Percentiles rank a stretch among this genome's conserved stretches.
phyloP scores from a whole-genome alignment of 2,888 invertebrate species.

The Lamellibrachia satsuma region DNA sequence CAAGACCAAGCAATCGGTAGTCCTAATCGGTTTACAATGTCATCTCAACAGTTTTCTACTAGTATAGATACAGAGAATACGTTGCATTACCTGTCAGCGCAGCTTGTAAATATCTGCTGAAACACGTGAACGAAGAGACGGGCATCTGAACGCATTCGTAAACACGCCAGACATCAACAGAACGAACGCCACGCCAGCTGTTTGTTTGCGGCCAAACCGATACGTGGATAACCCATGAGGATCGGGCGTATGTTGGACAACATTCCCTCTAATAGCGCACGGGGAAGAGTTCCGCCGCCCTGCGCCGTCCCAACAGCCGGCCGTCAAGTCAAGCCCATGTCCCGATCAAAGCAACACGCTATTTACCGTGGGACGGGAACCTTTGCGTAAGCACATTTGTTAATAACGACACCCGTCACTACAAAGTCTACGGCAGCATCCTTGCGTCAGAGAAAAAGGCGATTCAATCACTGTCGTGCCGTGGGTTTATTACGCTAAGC shows the following conservation, averaged over 20 bases:
- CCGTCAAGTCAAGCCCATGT: not conserved
- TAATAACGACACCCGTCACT: not conserved
- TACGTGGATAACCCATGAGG: not conserved
- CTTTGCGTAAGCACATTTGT: not conserved
- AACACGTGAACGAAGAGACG: not conserved
- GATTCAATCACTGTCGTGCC: not conserved
- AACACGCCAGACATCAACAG: not conserved
- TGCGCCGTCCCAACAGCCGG: not conserved
- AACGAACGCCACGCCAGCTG: not conserved
- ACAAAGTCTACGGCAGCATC: not conserved
- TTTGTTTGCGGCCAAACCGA: not conserved
- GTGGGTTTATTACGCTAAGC: not conserved
- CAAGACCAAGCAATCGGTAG: not conserved
- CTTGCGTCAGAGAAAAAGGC: not conserved
- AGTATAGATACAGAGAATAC: not conserved
- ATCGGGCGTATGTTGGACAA: not conserved
- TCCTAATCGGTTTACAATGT: not conserved
- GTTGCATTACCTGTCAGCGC: not conserved
- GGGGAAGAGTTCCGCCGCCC: not conserved
- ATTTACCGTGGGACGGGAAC: not conserved
- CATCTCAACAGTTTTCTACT: not conserved
- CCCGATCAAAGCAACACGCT: not conserved
- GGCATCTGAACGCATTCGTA: not conserved
- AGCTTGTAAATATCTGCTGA: not conserved
- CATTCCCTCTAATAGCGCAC: constrained; percentile 17